Evolutionary conservation across 2,113 vertebrate species (phyloP).

Genomic region (Diadophis punctatus): DNA sequence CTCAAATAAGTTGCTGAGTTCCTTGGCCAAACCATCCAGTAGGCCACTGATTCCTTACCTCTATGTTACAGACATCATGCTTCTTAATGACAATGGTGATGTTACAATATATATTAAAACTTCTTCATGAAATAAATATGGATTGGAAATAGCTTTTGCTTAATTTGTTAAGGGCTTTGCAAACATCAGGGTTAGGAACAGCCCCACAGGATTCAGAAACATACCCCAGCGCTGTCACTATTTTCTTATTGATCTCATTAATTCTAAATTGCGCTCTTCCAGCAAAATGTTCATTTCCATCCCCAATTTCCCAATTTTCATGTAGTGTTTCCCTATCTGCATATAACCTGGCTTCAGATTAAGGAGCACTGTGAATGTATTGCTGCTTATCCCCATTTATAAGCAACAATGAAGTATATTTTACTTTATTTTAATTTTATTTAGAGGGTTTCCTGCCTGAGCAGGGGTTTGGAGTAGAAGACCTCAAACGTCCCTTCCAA

Average conservation of each 20-base stretch:
- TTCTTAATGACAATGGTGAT: not conserved
- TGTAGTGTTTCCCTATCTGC: not conserved
- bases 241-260: not conserved
- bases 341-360: not conserved
- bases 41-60: not conserved
- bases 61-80: not conserved
- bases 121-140: not conserved
- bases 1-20: not conserved
- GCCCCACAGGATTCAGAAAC: not conserved
- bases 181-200: not conserved
- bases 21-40: not conserved
- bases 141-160: not conserved
- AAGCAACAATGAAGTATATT: not conserved
- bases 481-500: not conserved
- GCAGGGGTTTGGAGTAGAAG: not conserved
- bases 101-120: not conserved
- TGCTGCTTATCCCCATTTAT: not conserved
- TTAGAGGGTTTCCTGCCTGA: not conserved
- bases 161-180: not conserved
- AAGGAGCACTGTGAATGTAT: not conserved
- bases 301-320: not conserved
- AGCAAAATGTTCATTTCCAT: not conserved
- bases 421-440: not conserved
- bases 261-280: not conserved
- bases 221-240: not conserved